These are phyloP conservation scores for Allolobophora icterica DNA, from an alignment of 2,888 invertebrate species.

Conservation along the genomic window DNA sequence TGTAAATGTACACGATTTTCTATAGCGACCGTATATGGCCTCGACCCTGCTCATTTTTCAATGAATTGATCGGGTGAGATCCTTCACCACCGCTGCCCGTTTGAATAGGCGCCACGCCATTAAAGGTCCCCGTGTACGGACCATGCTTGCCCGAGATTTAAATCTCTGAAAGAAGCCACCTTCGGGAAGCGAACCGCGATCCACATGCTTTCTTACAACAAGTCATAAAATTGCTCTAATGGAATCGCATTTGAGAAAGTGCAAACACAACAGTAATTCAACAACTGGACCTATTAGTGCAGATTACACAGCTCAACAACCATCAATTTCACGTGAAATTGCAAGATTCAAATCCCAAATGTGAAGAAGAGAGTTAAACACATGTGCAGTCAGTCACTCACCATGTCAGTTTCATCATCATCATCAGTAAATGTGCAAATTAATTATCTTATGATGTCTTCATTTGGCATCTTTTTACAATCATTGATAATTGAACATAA, in stretches of 20 bases:
- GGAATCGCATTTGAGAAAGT: not conserved
- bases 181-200: too few relatives aligned
- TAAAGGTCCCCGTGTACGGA: too few relatives aligned
- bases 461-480: not conserved
- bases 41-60: too few relatives aligned
- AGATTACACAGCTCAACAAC: not conserved
- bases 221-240: not conserved
- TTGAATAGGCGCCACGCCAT: too few relatives aligned
- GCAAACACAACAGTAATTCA: not conserved
- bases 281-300: not conserved
- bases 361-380: not conserved
- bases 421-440: not conserved
- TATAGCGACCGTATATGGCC: too few relatives aligned
- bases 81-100: too few relatives aligned
- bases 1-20: too few relatives aligned
- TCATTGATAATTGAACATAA: not conserved
- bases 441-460: too few relatives aligned
- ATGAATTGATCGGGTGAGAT: too few relatives aligned
- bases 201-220: too few relatives aligned
- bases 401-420: not conserved
- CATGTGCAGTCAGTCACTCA: not conserved
- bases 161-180: too few relatives aligned
- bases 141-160: too few relatives aligned
- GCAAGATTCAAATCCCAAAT: not conserved
- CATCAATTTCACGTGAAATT: not conserved